Percentiles rank a stretch among this genome's conserved stretches.
These are phyloP conservation scores for Turritopsis rubra DNA, from an alignment of 30 jellyfish, hydroid and myxozoan genomes.

Conservation along the genomic window DNA sequence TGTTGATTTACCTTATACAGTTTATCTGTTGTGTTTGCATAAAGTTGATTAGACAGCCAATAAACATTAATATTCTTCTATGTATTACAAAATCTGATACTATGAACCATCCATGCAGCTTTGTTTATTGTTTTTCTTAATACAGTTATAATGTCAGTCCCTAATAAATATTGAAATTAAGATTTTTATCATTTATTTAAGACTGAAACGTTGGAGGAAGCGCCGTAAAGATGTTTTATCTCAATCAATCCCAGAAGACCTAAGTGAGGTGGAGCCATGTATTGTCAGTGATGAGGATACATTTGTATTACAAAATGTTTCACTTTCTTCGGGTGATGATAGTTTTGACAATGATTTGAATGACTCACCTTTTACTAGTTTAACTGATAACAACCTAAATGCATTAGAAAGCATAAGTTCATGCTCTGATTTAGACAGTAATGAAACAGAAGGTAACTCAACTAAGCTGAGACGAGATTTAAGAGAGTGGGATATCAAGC, in stretches of 20 bases:
- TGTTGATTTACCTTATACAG: too few relatives aligned
- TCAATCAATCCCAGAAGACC: not conserved
- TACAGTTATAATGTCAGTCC: not conserved
- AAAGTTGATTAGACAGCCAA: too few relatives aligned
- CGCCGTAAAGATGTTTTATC: not conserved
- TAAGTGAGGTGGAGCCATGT: not conserved
- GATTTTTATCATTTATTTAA: not conserved
- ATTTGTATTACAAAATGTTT: not conserved
- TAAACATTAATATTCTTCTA: too few relatives aligned
- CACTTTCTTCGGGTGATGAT: not conserved
- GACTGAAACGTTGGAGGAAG: not conserved
- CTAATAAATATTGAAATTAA: too few relatives aligned
- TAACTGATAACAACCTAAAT: not conserved
- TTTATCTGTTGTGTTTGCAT: too few relatives aligned
- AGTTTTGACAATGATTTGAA: not conserved
- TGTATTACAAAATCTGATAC: too few relatives aligned
- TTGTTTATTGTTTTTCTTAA: too few relatives aligned
- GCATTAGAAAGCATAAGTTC: not conserved
- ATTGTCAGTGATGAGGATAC: not conserved
- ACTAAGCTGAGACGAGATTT: not conserved
- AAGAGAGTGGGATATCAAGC: not conserved
- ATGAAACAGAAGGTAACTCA: not conserved
- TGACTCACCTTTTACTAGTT: not conserved
- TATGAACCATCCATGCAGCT: too few relatives aligned
- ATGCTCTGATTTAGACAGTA: not conserved